Evolutionary conservation across 1,140 invertebrate species (phyloP), one percentile per base, ranked within the genome.

Genomic region (Parasteatoda tepidariorum): DNA sequence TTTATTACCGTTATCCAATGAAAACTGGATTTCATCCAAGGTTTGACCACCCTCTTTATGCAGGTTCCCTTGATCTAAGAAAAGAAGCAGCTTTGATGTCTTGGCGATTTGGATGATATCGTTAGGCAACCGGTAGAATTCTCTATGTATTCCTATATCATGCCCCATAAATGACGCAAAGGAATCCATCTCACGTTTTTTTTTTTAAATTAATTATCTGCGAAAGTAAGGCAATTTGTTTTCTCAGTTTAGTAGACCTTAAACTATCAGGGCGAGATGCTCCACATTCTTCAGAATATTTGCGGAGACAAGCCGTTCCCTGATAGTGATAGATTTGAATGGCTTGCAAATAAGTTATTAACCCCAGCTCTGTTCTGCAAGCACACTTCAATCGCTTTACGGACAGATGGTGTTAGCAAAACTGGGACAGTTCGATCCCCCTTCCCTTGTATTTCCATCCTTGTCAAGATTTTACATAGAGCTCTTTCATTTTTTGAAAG

Each of bases 261-360:
- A 59, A n/a, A n/a, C 15, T 5, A 5, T 59, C n/a, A 5, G 55
- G 18, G 18, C 15, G n/a, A 4, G 6, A 9, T n/a, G 55, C 55
- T 59, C 55, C 55, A 59, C 55, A 59, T n/a, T 59, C 55, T 24
- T 59, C 55, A n/a, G 55, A 59, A 59, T 9, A 59, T n/a, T 59
- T 59, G 6, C 55, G 6, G 7, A 24, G 18, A 13, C 38, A 41
- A 41, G 38, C 38, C 13, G 38, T 6, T 5, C 38, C 38, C 38
- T n/a, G n/a, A n/a, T n/a, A n/a, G n/a, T n/a, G n/a, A n/a, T n/a
- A n/a, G n/a, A n/a, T n/a, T n/a, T n/a, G n/a, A n/a, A n/a, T n/a
- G n/a, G n/a, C n/a, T n/a, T n/a, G n/a, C n/a, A n/a, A n/a, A n/a
- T n/a, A n/a, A n/a, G n/a, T n/a, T n/a, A n/a, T n/a, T n/a, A n/a